Conservation (phyloP, 2,888 invertebrate species). For the Melinaea menophilus region DNA sequence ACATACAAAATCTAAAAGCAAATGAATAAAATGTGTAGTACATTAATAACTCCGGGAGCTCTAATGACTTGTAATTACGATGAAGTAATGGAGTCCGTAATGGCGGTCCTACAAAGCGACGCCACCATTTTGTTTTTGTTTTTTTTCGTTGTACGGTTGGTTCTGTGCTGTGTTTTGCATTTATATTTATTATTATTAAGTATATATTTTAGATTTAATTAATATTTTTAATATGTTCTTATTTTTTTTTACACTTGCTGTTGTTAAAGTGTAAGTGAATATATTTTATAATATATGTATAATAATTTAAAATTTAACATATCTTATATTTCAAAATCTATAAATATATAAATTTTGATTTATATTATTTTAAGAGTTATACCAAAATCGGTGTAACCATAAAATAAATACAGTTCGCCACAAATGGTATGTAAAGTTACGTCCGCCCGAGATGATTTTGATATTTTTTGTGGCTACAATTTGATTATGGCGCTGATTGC, state of each 20-base stretch:
- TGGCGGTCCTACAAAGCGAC: slow-evolving; percentile 67
- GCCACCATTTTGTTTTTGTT: slow-evolving; percentile 60
- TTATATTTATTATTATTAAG: neutral
- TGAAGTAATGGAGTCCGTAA: slow-evolving; percentile 65
- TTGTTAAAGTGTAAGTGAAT: no score
- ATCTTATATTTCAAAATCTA: no score
- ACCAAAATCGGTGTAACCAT: neutral
- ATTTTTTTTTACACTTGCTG: no score
- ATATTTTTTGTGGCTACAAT: slow-evolving; percentile 56
- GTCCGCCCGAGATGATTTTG: slow-evolving; percentile 41
- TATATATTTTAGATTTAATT: no score
- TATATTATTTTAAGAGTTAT: neutral
- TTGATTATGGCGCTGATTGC: slow-evolving; percentile 56
- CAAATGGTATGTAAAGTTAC: slow-evolving; percentile 5
- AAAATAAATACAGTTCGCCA: neutral
- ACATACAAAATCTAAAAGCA: no score
- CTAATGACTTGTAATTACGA: slow-evolving; percentile 75
- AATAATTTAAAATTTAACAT: no score
- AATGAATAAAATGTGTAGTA: slow-evolving; percentile 9
- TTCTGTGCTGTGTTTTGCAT: slow-evolving; percentile 15
- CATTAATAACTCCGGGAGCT: slow-evolving; percentile 52
- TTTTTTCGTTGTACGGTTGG: slow-evolving; percentile 35
- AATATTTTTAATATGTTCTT: no score
- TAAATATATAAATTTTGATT: neutral
- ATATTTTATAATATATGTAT: no score